Evolutionary conservation across 2,797 vertebrate genomes (phyloP), one percentile per base, ranked within the genome.

Genomic region (Pseudocheirus occidentalis): DNA sequence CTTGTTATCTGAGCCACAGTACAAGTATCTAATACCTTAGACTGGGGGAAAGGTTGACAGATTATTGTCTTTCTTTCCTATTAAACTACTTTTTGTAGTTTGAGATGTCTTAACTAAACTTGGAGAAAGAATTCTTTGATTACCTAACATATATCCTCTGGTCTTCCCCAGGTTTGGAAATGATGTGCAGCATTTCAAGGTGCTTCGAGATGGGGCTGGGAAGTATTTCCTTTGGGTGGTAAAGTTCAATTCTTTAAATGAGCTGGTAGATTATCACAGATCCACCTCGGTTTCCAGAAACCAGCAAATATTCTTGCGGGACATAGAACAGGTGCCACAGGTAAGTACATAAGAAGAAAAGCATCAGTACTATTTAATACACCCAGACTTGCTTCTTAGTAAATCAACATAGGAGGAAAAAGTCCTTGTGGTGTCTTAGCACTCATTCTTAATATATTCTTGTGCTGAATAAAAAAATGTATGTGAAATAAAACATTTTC

Each of bases 161-260:
- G 59, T 92, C 91, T 28, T 1, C 5, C 62, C 31, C 98, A 99
- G 99, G 98, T 99, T 99, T 97, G 99, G 99, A 95, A 99, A 99
- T 66, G 99, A 99, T 28, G 99, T 99, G 91, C 99, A 99, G 98
- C 99, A 99, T 98, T 99, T 99, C 98, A 99, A 99, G 98, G 99
- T 99, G 98, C 99, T 99, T 96, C 99, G 99, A 92, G 99, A 99
- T 0, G 99, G 99, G 0, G 99, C 99, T 46, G 99, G 99, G 59
- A 99, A 99, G 98, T 99, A 99, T 96, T 99, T 99, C 98, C 99
- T 99, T 93, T 99, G 99, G 99, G 99, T 99, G 98, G 99, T 99
- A 97, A 99, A 99, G 98, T 99, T 99, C 98, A 99, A 99, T 98
- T 99, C 99, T 91, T 99, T 99, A 98, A 99, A 99, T 94, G 99